Conservation (phyloP, 1,140 invertebrate genomes). For the Anthonomus grandis region DNA sequence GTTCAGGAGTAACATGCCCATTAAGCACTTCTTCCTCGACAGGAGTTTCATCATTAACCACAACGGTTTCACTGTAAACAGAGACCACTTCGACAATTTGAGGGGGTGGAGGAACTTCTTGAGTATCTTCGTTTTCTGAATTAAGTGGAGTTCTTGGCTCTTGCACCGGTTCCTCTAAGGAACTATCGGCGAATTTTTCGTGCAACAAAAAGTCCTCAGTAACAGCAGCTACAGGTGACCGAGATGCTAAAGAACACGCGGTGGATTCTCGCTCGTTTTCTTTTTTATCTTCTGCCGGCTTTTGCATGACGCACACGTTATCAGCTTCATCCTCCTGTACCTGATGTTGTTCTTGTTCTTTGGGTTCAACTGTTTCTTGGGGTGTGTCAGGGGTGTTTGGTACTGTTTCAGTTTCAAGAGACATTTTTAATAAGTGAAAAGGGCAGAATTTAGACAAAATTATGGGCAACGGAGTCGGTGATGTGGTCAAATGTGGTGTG, state of each 20-base stretch:
- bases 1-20: neutral
- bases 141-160: neutral
- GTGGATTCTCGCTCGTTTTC: too few relatives aligned
- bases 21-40: neutral
- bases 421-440: neutral
- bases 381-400: neutral
- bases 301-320: conserved; percentile 1
- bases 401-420: conserved; percentile 14
- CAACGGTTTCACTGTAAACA: neutral
- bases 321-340: neutral
- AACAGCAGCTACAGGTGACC: neutral
- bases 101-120: neutral
- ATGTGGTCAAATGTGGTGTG: neutral
- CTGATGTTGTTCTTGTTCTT: conserved; percentile 9
- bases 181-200: neutral
- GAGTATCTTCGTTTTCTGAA: neutral
- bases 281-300: too few relatives aligned
- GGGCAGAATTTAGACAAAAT: neutral
- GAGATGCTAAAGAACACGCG: too few relatives aligned
- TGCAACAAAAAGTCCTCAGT: conserved; percentile 12
- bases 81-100: conserved; percentile 14
- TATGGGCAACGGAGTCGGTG: neutral
- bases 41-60: neutral
- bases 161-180: neutral
- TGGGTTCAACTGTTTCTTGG: neutral